These are phyloP conservation scores for Bradypodion ventrale DNA, from an alignment of 2,797 vertebrate species.

Conservation along the genomic window DNA sequence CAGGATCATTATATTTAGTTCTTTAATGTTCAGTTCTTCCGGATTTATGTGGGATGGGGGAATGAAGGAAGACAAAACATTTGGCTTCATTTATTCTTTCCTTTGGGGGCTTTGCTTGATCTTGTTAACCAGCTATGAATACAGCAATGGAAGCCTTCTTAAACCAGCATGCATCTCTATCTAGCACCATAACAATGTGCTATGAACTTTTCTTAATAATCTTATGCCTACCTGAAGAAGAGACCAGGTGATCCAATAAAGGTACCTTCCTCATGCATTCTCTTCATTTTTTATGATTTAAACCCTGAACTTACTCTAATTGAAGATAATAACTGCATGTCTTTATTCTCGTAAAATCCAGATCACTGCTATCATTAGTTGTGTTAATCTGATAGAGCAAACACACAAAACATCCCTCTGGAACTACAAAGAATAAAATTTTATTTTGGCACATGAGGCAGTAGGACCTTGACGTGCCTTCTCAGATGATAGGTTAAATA, in stretches of 20 bases:
- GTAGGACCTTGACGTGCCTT: not conserved
- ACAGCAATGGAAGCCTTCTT: constrained; percentile 43
- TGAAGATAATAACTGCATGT: not conserved
- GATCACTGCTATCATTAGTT: too few species aligned
- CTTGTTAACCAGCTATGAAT: constrained; percentile 44
- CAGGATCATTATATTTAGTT: constrained; percentile 75
- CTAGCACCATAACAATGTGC: too few species aligned
- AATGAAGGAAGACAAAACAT: constrained; percentile 70
- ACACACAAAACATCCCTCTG: not conserved
- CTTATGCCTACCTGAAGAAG: too few species aligned
- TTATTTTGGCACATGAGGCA: not conserved
- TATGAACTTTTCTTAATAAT: too few species aligned
- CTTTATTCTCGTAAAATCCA: not conserved
- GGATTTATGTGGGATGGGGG: constrained; percentile 54
- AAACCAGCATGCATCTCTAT: too few species aligned
- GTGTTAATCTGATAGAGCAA: not conserved
- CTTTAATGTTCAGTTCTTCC: constrained; percentile 68
- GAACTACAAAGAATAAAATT: not conserved
- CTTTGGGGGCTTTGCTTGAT: constrained; percentile 42
- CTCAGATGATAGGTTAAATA: not conserved
- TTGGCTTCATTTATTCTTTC: constrained; percentile 61
- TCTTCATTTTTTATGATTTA: too few species aligned
- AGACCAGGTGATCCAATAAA: too few species aligned
- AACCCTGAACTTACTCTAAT: constrained; percentile 48
- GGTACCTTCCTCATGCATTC: too few species aligned